A percentile compares a stretch with the other conserved stretches of the same genome.
Conservation (phyloP, 2,888 invertebrate genomes). For the Leptura quadrifasciata region DNA sequence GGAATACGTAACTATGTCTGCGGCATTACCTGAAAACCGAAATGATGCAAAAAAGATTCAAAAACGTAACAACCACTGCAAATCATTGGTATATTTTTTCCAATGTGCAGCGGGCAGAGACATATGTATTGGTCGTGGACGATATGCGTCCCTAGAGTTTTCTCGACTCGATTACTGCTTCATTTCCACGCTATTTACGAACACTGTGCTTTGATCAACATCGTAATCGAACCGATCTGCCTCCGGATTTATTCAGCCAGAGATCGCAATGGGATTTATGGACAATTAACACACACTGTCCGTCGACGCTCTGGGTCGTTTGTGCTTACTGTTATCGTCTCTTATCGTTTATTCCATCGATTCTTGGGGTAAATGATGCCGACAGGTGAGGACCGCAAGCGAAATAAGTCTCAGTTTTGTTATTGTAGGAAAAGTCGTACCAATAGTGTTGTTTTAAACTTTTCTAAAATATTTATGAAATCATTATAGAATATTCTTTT, state of each 20-base stretch:
- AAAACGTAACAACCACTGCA: constrained; percentile 20
- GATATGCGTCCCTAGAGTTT: constrained; percentile 51
- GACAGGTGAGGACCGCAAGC: constrained; percentile 14
- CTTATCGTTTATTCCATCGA: constrained; percentile 40
- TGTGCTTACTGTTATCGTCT: constrained; percentile 43
- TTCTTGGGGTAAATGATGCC: background rate
- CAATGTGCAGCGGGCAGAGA: background rate
- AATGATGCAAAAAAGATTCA: background rate
- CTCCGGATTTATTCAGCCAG: constrained; percentile 53
- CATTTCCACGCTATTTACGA: constrained; percentile 57
- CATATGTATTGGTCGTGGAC: constrained; percentile 29
- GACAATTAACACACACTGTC: constrained; percentile 56
- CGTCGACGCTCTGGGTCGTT: constrained; percentile 40
- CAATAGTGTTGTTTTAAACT: background rate
- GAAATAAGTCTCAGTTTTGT: background rate
- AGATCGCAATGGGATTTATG: constrained; percentile 55
- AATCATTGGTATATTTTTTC: background rate
- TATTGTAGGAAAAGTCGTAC: background rate
- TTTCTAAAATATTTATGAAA: background rate
- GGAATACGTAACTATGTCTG: too few relatives aligned
- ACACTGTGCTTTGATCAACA: constrained; percentile 42
- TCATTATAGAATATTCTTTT: background rate
- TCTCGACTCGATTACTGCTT: constrained; percentile 54
- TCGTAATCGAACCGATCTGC: constrained; percentile 45
- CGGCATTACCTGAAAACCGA: too few relatives aligned